Conservation (phyloP, 2,113 vertebrate species). For the Fulmarus glacialis region DNA sequence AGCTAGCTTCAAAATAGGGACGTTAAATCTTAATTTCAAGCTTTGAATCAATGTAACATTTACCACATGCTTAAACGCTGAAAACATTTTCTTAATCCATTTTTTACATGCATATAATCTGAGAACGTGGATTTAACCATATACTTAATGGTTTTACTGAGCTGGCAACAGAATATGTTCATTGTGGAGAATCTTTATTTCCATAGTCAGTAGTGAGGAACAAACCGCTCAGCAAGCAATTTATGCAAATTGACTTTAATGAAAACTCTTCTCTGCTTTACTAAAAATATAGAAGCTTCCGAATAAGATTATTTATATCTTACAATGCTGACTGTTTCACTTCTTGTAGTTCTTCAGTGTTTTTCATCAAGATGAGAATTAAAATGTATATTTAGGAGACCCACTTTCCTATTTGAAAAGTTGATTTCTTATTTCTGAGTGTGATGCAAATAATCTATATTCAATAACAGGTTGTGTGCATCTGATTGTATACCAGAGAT, state of each 20-base stretch:
- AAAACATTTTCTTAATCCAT: not conserved
- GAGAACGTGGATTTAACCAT: not conserved
- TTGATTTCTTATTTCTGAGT: not conserved
- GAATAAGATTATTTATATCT: not conserved
- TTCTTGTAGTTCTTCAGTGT: not conserved
- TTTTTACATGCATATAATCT: not conserved
- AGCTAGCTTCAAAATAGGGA: not conserved
- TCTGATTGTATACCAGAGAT: constrained; percentile 2
- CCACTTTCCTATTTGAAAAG: not conserved
- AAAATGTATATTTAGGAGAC: not conserved
- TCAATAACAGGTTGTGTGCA: not conserved
- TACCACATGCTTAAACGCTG: not conserved
- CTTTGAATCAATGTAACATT: not conserved
- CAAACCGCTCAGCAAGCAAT: not conserved
- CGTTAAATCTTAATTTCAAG: not conserved
- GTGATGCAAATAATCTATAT: not conserved
- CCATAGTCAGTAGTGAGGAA: not conserved
- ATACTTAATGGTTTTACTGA: not conserved
- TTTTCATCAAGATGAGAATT: not conserved
- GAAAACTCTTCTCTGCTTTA: not conserved
- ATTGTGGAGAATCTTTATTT: not conserved
- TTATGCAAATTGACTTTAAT: constrained; percentile 24
- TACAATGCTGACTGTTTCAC: not conserved
- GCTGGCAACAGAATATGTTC: not conserved
- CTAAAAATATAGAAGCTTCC: not conserved